A percentile compares a stretch with the other conserved stretches of the same genome.
Evolutionary conservation across 2,113 vertebrate species (phyloP).

Genomic region (Pseudorasbora parva): DNA sequence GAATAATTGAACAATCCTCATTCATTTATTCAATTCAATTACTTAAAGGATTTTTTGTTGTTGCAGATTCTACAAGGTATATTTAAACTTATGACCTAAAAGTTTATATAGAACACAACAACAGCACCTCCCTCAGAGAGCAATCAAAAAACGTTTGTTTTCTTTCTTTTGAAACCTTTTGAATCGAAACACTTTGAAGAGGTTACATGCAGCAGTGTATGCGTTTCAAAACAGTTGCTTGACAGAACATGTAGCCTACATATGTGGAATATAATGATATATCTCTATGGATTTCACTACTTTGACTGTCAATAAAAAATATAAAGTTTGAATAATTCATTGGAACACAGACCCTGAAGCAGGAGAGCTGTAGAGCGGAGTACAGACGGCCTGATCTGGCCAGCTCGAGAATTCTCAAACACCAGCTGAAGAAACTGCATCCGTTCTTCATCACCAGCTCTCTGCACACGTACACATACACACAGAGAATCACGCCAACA

Average conservation of each 20-base stretch:
- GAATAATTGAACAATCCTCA: too few species aligned
- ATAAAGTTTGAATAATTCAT: background rate
- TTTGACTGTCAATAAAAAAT: background rate
- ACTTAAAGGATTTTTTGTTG: too few species aligned
- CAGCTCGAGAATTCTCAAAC: constrained; percentile 27
- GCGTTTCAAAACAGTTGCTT: background rate
- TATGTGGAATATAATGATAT: background rate
- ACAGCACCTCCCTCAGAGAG: background rate
- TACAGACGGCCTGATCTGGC: constrained; percentile 73
- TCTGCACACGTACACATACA: constrained; percentile 46
- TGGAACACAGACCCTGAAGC: constrained; percentile 53
- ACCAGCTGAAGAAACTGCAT: constrained; percentile 49
- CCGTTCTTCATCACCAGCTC: constrained; percentile 46
- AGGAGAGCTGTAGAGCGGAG: constrained; percentile 63
- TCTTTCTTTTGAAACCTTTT: background rate
- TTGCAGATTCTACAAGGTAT: background rate
- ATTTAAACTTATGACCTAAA: background rate
- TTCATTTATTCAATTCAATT: too few species aligned
- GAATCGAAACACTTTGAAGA: background rate
- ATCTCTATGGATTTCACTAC: background rate
- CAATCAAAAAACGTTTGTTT: background rate
- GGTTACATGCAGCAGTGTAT: background rate
- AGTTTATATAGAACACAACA: background rate
- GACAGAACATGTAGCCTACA: background rate
- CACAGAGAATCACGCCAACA: constrained; percentile 4